Base-by-base conservation (phyloP, 2,888 invertebrate species). In the Bibio marci region DNA sequence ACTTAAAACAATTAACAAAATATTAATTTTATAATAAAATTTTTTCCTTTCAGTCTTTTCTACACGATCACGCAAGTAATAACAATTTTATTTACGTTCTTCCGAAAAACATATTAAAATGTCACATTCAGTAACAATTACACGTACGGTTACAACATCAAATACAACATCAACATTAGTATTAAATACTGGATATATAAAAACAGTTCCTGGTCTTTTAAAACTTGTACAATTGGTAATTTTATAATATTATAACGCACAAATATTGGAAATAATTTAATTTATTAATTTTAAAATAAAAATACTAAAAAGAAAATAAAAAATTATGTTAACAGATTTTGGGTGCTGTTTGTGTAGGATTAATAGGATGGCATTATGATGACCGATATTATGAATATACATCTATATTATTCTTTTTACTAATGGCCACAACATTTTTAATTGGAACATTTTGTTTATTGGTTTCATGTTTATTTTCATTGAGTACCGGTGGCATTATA, bases 101-200 rank as follows among this genome's bases (percentile, higher is more conserved):
- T n/a, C n/a, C n/a, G n/a, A n/a, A n/a, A n/a, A n/a, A n/a, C n/a
- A n/a, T n/a, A n/a, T n/a, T 8, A 73, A 62, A 50, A 88, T 88
- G 88, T 87, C 87, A 46, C 87, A 88, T 63, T 70, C 82, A 27
- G 81, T 88, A 49, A 88, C 87, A 35, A 81, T 88, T 43, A 87
- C 86, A 22, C 69, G 83, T 52, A 83, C 81, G 25, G 82, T 81
- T n/a, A 86, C 85, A 38, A 82, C 82, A 43, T 76, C 80, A 10
- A 70, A 78, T 18, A 73, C 77, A 22, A 79, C 83, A 15, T 77
- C 81, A 10, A 73, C 79, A 8, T 67, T 87, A 46, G 73, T 83
- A 48, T 63, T 87, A 45, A 88, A 90, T 60, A 79, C 77, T 6
- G 80, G 82, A 36, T 87, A 85, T 58, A 61, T 87, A 47, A 77